These are phyloP conservation scores for human (Homo sapiens) DNA, from an alignment of 2,113 vertebrate species.

Conservation along the genomic window DNA sequence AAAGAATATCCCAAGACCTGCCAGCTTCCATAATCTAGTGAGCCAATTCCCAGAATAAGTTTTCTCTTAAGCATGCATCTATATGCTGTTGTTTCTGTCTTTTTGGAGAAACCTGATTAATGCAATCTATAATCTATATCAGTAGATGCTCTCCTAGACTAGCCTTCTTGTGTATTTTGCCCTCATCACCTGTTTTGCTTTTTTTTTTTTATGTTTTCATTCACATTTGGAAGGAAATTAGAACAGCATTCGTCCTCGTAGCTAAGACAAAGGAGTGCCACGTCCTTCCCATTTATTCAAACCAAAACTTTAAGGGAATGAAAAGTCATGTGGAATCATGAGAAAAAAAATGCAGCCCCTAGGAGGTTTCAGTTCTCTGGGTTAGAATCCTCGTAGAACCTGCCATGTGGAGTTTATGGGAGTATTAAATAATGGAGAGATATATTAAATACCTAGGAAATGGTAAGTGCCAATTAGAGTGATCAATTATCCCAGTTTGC, in stretches of 20 bases:
- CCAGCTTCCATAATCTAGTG: not conserved
- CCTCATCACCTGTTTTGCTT: not conserved
- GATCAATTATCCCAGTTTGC: not conserved
- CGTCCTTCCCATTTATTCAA: not conserved
- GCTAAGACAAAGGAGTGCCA: not conserved
- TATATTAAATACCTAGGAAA: not conserved
- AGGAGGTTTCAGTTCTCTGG: not conserved
- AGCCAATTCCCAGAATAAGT: not conserved
- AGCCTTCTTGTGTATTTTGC: rapidly evolving
- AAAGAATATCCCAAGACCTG: not conserved
- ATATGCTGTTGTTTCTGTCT: not conserved
- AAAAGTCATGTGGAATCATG: not conserved
- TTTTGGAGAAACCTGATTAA: not conserved
- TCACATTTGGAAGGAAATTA: not conserved
- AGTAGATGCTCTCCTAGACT: not conserved
- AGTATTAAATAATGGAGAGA: not conserved
- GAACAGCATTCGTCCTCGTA: not conserved
- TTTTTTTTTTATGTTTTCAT: not conserved
- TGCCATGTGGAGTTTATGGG: not conserved
- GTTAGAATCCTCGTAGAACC: not conserved
- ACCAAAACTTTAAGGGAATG: not conserved
- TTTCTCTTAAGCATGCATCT: not conserved
- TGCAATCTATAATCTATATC: not conserved
- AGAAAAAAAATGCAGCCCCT: not conserved
- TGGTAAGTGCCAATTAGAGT: not conserved